Evolutionary conservation across 2,888 invertebrate species (phyloP).

Genomic region (Zhengitettix transpicula): DNA sequence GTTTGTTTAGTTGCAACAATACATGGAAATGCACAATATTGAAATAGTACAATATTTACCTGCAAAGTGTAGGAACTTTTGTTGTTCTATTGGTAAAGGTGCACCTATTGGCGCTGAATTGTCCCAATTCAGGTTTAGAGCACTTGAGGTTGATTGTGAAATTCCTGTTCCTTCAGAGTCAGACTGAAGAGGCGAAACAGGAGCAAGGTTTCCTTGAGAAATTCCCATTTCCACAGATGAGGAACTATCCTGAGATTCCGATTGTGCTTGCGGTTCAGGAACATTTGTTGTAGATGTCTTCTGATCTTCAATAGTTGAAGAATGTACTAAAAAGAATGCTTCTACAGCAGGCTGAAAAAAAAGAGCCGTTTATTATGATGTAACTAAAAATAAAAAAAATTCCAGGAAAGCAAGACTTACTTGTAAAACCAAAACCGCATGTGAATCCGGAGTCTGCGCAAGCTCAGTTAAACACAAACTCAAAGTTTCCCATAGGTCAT

Average conservation of each 20-base stretch:
- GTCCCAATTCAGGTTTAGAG: slow-evolving; percentile 9
- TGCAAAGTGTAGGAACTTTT: slow-evolving; percentile 67
- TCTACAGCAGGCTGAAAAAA: slow-evolving; percentile 58
- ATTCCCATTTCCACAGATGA: slow-evolving; percentile 4
- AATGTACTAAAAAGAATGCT: slow-evolving; percentile 79
- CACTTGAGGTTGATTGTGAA: slow-evolving; percentile 8
- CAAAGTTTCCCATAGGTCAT: slow-evolving; percentile 59
- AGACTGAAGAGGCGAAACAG: slow-evolving; percentile 15
- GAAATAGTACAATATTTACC: slow-evolving; percentile 23
- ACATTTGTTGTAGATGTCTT: slow-evolving; percentile 2
- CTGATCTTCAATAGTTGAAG: slow-evolving; percentile 31
- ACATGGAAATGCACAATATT: background rate
- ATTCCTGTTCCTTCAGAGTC: slow-evolving; percentile 15
- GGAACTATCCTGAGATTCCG: background rate
- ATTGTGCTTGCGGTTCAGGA: background rate
- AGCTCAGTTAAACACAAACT: slow-evolving; percentile 62
- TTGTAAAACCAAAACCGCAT: slow-evolving; percentile 71
- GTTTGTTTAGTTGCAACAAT: background rate
- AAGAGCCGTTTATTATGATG: background rate
- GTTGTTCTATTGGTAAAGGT: slow-evolving; percentile 44
- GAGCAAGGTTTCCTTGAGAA: slow-evolving; percentile 6
- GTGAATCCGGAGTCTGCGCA: slow-evolving; percentile 63
- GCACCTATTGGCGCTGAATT: slow-evolving; percentile 17
- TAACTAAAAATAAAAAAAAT: background rate
- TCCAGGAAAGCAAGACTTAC: slow-evolving; percentile 18